Evolutionary conservation across 2,888 invertebrate genomes (phyloP).

Genomic region (Apantesis nais): DNA sequence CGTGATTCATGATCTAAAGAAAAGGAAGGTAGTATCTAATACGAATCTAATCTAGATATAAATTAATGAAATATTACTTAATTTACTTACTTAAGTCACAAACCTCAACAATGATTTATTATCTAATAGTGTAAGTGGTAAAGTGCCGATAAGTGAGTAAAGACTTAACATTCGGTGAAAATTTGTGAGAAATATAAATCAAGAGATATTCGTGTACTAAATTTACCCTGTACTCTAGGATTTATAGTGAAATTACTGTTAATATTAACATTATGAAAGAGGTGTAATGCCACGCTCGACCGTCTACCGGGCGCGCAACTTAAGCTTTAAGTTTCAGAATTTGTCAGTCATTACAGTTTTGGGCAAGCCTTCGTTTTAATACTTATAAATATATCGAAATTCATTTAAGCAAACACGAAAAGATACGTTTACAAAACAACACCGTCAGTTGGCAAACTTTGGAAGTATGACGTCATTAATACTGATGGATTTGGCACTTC

Average conservation of each 20-base stretch:
- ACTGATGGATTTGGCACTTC: constrained; percentile 74
- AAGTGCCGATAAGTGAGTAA: constrained; percentile 80
- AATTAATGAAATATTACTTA: constrained; percentile 68
- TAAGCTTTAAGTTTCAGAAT: constrained; percentile 56
- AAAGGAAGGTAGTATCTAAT: constrained; percentile 59
- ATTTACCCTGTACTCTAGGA: constrained; percentile 85
- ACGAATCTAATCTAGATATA: constrained; percentile 72
- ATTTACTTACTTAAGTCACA: constrained; percentile 74
- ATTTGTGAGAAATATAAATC: constrained; percentile 77
- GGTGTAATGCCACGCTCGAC: constrained; percentile 36
- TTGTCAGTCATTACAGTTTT: constrained; percentile 75
- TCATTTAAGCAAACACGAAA: constrained; percentile 45
- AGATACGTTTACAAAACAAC: constrained; percentile 54
- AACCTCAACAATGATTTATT: constrained; percentile 77
- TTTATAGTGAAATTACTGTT: constrained; percentile 77
- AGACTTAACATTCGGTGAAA: constrained; percentile 78
- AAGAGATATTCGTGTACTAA: constrained; percentile 79
- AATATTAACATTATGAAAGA: constrained; percentile 64
- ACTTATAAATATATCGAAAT: constrained; percentile 63
- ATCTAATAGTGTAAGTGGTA: constrained; percentile 70
- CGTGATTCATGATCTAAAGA: constrained; percentile 57
- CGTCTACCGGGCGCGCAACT: constrained; percentile 55
- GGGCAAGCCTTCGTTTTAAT: constrained; percentile 74
- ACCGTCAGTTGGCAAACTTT: constrained; percentile 54
- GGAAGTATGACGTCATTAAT: constrained; percentile 51